These are phyloP conservation scores for Sepiola atlantica DNA, from an alignment of 2,888 invertebrate species.

Conservation along the genomic window DNA sequence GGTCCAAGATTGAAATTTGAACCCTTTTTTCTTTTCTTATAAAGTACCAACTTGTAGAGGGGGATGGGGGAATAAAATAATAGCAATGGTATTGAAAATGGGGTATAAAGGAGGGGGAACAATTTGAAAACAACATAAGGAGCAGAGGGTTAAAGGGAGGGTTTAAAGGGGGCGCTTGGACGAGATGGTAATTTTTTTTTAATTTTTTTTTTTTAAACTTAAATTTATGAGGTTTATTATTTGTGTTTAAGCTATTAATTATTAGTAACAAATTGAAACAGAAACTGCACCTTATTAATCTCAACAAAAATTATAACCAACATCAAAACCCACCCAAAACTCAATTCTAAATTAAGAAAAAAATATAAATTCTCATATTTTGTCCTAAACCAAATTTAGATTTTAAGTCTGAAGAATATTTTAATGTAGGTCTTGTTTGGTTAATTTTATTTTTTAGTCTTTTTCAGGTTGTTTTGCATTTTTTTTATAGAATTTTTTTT, in stretches of 20 bases:
- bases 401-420: not conserved
- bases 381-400: constrained; percentile 16
- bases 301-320: constrained; percentile 13
- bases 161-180: no score
- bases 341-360: not conserved
- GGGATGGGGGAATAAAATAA: not conserved
- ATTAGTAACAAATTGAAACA: constrained; percentile 3
- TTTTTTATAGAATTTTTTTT: not conserved
- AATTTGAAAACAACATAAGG: not conserved
- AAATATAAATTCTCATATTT: not conserved
- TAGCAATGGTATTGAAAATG: not conserved
- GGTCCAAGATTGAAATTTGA: constrained; percentile 10
- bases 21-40: constrained; percentile 14
- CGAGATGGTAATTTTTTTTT: not conserved
- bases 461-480: not conserved
- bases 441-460: not conserved
- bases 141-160: not conserved
- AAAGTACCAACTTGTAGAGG: constrained; percentile 41
- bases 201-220: not conserved
- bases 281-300: constrained; percentile 13
- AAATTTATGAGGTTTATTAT: not conserved
- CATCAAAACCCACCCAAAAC: constrained; percentile 11
- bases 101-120: not conserved
- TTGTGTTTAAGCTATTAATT: not conserved
- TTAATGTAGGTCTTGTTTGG: not conserved